Evolutionary conservation across 2,888 invertebrate species (phyloP).

Genomic region (Apeira syringaria): DNA sequence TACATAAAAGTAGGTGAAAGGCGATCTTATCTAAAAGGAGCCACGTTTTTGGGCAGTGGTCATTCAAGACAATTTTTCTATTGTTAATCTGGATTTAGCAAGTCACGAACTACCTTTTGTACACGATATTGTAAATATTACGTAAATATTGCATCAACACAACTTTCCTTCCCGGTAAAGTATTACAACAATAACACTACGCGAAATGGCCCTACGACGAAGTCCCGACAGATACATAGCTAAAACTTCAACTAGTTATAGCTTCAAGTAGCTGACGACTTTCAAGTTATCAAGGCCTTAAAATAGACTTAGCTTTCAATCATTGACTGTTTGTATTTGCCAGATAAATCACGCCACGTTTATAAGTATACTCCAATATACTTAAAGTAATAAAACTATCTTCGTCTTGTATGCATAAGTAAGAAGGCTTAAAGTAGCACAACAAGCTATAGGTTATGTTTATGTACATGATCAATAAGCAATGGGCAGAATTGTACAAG

Average conservation of each 20-base stretch:
- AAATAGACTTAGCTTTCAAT: conserved; percentile 12
- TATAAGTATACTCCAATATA: too few species aligned
- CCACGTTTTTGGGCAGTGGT: conserved; percentile 6
- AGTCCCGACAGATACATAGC: too few species aligned
- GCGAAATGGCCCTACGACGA: conserved; percentile 38
- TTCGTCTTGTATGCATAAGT: too few species aligned
- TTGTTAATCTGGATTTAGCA: conserved; percentile 30
- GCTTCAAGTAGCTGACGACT: conserved; percentile 8
- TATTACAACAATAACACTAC: conserved; percentile 49
- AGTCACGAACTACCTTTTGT: conserved; percentile 30
- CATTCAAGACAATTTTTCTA: conserved; percentile 23
- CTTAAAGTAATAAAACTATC: too few species aligned
- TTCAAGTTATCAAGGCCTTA: conserved; percentile 8
- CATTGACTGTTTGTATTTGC: too few species aligned
- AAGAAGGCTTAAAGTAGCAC: too few species aligned
- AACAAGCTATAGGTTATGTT: too few species aligned
- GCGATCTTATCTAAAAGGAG: conserved; percentile 15
- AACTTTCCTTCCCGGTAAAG: conserved; percentile 55
- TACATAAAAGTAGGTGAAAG: conserved; percentile 9
- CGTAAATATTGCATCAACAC: conserved; percentile 51
- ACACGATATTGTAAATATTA: conserved; percentile 34
- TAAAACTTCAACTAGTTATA: too few species aligned
- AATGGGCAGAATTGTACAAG: too few species aligned
- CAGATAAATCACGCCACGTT: too few species aligned
- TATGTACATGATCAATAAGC: too few species aligned